A percentile compares a stretch with the other conserved stretches of the same genome.
These are phyloP conservation scores for Ovis aries DNA, from an alignment of 2,113 vertebrate genomes.

Conservation along the genomic window DNA sequence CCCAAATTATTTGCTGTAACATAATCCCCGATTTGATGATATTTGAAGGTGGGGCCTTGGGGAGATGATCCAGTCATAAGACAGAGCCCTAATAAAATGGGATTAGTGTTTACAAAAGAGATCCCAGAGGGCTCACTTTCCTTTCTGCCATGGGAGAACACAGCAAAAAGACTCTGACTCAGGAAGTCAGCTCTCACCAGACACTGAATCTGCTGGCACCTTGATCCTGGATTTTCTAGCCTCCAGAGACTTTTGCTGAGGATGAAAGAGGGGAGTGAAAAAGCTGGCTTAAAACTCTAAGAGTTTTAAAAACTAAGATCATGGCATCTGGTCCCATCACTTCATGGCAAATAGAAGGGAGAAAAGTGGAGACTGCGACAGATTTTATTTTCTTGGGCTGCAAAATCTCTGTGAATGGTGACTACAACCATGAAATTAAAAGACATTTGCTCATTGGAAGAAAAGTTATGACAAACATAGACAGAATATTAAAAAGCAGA, in stretches of 20 bases:
- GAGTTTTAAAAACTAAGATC: background rate
- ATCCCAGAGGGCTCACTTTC: background rate
- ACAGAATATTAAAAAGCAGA: background rate
- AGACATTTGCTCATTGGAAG: background rate
- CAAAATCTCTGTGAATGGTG: background rate
- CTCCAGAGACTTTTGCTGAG: background rate
- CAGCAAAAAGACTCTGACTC: background rate
- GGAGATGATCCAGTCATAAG: background rate
- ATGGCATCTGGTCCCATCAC: background rate
- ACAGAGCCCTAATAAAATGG: background rate
- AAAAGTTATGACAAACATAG: background rate
- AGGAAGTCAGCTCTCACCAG: background rate
- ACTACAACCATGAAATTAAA: background rate
- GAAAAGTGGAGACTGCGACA: background rate
- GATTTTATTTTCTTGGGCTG: background rate
- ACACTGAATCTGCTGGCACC: background rate
- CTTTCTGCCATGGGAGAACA: background rate
- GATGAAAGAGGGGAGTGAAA: background rate
- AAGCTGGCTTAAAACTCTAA: background rate
- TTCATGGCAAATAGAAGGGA: background rate
- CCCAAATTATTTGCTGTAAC: background rate
- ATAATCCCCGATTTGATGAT: background rate
- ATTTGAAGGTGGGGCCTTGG: background rate
- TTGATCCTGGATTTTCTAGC: background rate
- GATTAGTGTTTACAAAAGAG: background rate